Conservation (phyloP, 2,888 invertebrate species). For the Hypomecis atomaria region DNA sequence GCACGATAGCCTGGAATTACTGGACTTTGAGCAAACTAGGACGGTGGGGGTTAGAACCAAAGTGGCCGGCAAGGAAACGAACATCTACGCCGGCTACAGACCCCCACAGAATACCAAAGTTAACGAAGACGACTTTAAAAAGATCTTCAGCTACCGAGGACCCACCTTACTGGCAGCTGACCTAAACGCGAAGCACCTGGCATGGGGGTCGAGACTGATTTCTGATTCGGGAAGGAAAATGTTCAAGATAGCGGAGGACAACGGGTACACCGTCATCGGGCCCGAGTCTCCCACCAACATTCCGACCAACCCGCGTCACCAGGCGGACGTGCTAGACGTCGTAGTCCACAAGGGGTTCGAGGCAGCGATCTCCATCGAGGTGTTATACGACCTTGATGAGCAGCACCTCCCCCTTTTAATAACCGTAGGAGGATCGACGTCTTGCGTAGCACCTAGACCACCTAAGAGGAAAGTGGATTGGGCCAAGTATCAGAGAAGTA, state of each 20-base stretch:
- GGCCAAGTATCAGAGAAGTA: neutral
- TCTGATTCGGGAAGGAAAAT: neutral
- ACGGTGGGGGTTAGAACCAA: neutral
- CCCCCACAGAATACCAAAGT: neutral
- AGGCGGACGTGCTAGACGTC: slow-evolving; percentile 4
- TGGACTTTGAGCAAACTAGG: too few relatives aligned
- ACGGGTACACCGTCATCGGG: neutral
- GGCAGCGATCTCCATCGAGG: neutral
- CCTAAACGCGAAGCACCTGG: slow-evolving; percentile 1
- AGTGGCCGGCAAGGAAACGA: slow-evolving; percentile 1
- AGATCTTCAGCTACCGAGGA: neutral
- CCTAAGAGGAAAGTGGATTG: neutral
- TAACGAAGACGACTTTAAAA: neutral
- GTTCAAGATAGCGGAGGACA: neutral
- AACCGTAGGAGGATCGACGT: neutral
- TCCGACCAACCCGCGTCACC: neutral
- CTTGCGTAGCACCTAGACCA: neutral
- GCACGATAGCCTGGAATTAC: too few relatives aligned
- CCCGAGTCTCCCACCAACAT: slow-evolving; percentile 1
- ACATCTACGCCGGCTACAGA: slow-evolving; percentile 10
- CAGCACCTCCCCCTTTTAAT: slow-evolving; percentile 8
- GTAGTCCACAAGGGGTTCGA: neutral
- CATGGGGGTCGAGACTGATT: slow-evolving; percentile 1
- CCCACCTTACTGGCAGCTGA: neutral
- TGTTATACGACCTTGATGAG: slow-evolving; percentile 1